These are phyloP conservation scores for Micrasema longulum DNA, from an alignment of 1,140 invertebrate genomes.

Conservation along the genomic window DNA sequence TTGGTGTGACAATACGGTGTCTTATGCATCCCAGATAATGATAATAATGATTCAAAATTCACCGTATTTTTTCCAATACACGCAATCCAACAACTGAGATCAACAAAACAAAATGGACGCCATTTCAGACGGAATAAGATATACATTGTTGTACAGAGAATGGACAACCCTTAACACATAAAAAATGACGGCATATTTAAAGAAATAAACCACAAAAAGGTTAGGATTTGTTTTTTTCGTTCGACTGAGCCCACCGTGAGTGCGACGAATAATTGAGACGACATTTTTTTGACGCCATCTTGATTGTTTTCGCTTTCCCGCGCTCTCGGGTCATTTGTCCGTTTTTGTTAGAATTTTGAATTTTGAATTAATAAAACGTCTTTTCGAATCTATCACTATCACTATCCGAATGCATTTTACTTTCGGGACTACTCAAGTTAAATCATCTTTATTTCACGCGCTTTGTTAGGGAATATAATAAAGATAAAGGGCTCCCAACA, in stretches of 20 bases:
- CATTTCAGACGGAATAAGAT: no score
- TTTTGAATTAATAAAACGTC: slow-evolving; percentile 39
- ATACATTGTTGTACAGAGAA: not conserved
- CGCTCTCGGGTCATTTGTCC: slow-evolving; percentile 34
- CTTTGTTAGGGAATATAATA: no score
- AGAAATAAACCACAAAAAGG: slow-evolving; percentile 17
- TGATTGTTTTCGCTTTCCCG: slow-evolving; percentile 41
- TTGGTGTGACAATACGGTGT: no score
- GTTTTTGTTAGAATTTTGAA: slow-evolving; percentile 44
- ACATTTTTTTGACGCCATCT: slow-evolving; percentile 44
- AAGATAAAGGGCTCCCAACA: no score
- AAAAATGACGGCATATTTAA: slow-evolving; percentile 23
- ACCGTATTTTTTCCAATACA: no score
- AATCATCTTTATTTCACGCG: no score
- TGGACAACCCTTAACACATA: not conserved
- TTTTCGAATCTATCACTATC: slow-evolving; percentile 20
- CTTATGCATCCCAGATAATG: no score
- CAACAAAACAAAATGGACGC: no score
- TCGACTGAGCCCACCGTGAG: slow-evolving; percentile 37
- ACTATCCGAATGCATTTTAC: not conserved
- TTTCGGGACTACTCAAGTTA: no score
- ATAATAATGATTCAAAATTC: no score
- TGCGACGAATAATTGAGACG: slow-evolving; percentile 48
- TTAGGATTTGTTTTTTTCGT: slow-evolving; percentile 3
- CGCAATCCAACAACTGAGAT: no score